A percentile compares a stretch with the other conserved stretches of the same genome.
Conservation (phyloP, 2,113 vertebrate genomes). For the Tetrao urogallus region DNA sequence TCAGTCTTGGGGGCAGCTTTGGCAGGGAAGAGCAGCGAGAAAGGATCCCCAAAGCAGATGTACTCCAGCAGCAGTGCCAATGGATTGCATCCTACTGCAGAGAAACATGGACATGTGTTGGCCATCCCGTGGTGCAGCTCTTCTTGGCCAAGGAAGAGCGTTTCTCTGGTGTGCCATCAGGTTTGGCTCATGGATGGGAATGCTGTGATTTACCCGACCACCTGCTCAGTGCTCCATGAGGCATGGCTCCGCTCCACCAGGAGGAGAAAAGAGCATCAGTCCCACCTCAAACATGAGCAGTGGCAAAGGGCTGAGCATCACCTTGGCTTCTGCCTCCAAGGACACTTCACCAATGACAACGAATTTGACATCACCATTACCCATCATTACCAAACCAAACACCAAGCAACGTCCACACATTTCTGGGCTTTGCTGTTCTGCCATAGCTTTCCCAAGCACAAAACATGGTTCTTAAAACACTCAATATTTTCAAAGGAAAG, state of each 20-base stretch:
- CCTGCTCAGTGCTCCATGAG: not conserved
- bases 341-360: not conserved
- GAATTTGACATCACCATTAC: not conserved
- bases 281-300: not conserved
- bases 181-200: not conserved
- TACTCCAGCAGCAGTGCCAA: not conserved
- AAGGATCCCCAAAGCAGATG: not conserved
- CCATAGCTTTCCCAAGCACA: not conserved
- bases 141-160: not conserved
- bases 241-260: not conserved
- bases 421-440: not conserved
- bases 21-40: accelerated
- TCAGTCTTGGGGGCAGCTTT: not conserved
- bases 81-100: not conserved
- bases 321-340: accelerated
- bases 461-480: not conserved
- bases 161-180: not conserved
- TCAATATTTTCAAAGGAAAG: not conserved
- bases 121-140: not conserved
- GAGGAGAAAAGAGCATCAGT: not conserved
- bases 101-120: not conserved
- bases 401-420: not conserved
- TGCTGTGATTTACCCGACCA: not conserved
- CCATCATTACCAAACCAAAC: not conserved
- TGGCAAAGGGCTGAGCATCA: not conserved